phyloP scores from a whole-genome alignment of 2,113 vertebrate species.

The Phasianus colchicus region DNA sequence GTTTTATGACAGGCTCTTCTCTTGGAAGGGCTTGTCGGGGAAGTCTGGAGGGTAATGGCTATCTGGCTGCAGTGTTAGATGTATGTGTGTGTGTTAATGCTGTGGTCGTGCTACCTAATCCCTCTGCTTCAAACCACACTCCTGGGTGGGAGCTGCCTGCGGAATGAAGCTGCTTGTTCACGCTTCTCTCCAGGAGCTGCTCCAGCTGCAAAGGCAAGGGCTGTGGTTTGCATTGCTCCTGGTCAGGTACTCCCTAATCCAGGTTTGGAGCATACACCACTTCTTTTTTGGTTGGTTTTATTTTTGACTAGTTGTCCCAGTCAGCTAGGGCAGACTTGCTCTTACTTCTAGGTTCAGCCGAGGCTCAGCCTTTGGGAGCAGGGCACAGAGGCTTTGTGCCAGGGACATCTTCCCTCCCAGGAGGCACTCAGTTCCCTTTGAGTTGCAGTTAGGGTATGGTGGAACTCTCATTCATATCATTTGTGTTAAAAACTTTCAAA shows the following conservation, averaged over 20 bases:
- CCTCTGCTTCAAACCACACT: not conserved
- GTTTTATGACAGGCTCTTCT: not conserved
- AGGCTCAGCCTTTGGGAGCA: not conserved
- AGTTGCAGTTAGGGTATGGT: not conserved
- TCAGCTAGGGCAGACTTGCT: not conserved
- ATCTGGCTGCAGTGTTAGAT: not conserved
- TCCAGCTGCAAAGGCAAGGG: not conserved
- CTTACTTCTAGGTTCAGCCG: not conserved
- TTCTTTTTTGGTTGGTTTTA: not conserved
- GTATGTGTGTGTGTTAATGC: not conserved
- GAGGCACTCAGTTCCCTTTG: not conserved
- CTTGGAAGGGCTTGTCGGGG: not conserved
- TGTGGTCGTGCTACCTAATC: not conserved
- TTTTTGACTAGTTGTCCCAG: rapidly evolving
- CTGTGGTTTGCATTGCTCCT: not conserved
- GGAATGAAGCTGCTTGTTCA: not conserved
- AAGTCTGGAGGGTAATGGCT: not conserved
- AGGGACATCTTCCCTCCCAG: not conserved
- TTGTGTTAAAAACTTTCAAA: not conserved
- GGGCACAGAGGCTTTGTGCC: not conserved
- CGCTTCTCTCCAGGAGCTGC: not conserved
- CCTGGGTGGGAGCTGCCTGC: not conserved
- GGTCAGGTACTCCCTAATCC: not conserved
- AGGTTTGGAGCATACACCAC: not conserved
- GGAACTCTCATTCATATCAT: not conserved